Conservation (phyloP, 2,113 vertebrate genomes). For the Micronycteris hirsuta region DNA sequence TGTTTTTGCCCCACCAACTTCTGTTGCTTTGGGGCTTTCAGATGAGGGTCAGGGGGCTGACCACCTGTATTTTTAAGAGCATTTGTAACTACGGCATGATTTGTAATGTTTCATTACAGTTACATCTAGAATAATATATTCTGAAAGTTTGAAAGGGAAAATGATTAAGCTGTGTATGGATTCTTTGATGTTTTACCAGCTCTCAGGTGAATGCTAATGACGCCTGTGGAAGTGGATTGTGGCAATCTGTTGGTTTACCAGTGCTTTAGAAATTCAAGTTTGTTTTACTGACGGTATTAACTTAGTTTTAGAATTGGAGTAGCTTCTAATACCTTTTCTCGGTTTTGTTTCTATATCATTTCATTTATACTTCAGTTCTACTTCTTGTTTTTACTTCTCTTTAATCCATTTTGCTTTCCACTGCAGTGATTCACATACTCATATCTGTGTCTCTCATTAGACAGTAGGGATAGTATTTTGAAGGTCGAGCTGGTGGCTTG, state of each 20-base stretch:
- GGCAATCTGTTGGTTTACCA: neutral
- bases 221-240: neutral
- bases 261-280: neutral
- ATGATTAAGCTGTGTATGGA: neutral
- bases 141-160: neutral
- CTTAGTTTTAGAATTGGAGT: conserved; percentile 1
- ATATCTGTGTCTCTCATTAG: neutral
- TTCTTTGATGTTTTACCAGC: neutral
- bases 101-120: neutral
- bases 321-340: neutral
- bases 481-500: conserved; percentile 19
- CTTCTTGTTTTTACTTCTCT: neutral
- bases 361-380: neutral
- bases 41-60: neutral
- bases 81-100: neutral
- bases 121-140: neutral
- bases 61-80: neutral
- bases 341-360: neutral
- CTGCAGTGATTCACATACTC: neutral
- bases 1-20: neutral
- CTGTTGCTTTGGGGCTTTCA: neutral
- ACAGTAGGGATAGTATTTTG: neutral
- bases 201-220: neutral
- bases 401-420: neutral
- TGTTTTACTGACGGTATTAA: neutral